phyloP scores from a whole-genome alignment of 2,888 invertebrate genomes.

The Pantelozetes paolii region DNA sequence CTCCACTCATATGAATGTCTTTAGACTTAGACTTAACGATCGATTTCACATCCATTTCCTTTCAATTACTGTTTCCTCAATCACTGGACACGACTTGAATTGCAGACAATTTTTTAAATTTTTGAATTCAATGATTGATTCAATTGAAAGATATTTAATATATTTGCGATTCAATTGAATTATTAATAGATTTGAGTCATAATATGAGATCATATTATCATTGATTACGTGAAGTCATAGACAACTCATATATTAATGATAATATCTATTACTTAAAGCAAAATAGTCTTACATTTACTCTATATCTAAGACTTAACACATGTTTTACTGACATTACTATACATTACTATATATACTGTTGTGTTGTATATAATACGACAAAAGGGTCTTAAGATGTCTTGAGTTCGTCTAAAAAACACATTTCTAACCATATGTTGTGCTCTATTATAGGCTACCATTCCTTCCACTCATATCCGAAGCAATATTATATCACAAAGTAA shows the following conservation, averaged over 20 bases:
- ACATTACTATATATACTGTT: too few relatives aligned
- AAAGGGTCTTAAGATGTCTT: background rate
- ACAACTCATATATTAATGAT: too few relatives aligned
- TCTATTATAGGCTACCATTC: constrained; percentile 12
- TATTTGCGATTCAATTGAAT: background rate
- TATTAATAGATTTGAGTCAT: background rate
- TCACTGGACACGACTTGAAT: too few relatives aligned
- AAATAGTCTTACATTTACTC: too few relatives aligned
- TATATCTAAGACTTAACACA: constrained; percentile 8
- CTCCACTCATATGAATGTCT: background rate
- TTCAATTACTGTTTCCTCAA: background rate
- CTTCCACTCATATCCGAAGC: background rate
- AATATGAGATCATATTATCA: too few relatives aligned
- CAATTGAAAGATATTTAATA: background rate
- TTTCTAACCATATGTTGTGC: constrained; percentile 33
- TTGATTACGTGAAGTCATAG: too few relatives aligned
- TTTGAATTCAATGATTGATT: background rate
- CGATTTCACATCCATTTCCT: constrained; percentile 3
- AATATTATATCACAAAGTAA: background rate
- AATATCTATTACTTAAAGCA: background rate
- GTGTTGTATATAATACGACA: background rate
- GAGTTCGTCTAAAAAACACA: background rate
- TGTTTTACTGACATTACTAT: constrained; percentile 6
- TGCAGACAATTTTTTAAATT: background rate
- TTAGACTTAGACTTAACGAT: constrained; percentile 18